Conservation (phyloP, 2,888 invertebrate genomes). For the Agriopis leucophaearia region DNA sequence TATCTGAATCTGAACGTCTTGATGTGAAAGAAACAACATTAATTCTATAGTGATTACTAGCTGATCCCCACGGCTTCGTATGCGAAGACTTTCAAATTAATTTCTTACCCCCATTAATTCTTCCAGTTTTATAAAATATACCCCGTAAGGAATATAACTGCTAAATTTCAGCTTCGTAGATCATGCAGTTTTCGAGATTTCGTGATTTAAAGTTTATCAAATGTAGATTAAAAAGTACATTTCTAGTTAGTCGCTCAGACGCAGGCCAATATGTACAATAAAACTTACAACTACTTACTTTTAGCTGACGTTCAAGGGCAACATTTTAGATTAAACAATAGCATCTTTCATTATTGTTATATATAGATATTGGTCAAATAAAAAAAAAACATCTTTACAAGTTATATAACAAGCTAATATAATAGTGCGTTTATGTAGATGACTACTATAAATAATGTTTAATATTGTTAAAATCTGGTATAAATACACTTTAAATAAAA, state of each 20-base stretch:
- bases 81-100: too few species aligned
- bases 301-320: background rate
- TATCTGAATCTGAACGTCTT: background rate
- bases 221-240: background rate
- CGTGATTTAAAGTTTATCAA: too few species aligned
- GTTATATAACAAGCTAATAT: conserved; percentile 17
- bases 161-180: too few species aligned
- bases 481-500: background rate
- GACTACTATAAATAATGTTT: background rate
- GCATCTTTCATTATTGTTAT: background rate
- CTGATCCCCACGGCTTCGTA: too few species aligned
- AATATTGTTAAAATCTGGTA: conserved; percentile 13
- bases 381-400: conserved; percentile 16
- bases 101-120: too few species aligned
- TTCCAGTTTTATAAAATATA: too few species aligned
- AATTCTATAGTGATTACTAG: background rate
- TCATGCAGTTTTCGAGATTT: too few species aligned
- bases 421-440: conserved; percentile 23
- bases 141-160: too few species aligned
- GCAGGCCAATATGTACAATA: background rate
- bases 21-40: background rate
- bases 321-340: background rate
- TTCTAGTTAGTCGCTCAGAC: background rate
- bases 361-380: conserved; percentile 9
- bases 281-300: background rate